phyloP scores from a whole-genome alignment of 1,140 invertebrate species.

The Drosophila orena region DNA sequence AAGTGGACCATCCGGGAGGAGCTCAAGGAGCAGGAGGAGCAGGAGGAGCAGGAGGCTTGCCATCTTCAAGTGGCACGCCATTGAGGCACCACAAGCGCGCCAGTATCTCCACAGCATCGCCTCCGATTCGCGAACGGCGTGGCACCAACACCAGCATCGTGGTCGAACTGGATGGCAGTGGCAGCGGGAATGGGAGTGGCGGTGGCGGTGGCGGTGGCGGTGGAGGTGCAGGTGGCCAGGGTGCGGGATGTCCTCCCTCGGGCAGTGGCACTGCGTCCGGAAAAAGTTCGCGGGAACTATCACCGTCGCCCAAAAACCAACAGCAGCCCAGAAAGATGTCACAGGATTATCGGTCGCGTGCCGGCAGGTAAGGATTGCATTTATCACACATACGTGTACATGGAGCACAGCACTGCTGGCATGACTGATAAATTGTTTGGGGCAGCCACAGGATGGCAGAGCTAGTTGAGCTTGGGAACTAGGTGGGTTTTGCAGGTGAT shows the following conservation, averaged over 20 bases:
- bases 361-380: conserved; percentile 68
- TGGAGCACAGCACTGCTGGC: conserved; percentile 1
- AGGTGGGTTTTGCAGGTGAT: neutral
- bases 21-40: conserved; percentile 17
- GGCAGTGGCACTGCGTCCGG: conserved; percentile 71
- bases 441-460: conserved; percentile 17
- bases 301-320: conserved; percentile 81
- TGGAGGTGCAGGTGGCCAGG: conserved; percentile 8
- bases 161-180: conserved; percentile 63
- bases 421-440: conserved; percentile 19
- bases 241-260: conserved; percentile 43
- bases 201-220: conserved; percentile 4
- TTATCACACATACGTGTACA: conserved; percentile 28
- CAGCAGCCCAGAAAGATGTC: conserved; percentile 81
- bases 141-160: conserved; percentile 74
- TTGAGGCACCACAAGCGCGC: conserved; percentile 73
- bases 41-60: neutral
- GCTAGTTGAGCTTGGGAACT: neutral
- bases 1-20: conserved; percentile 56
- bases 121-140: conserved; percentile 58
- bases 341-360: conserved; percentile 81
- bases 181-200: neutral
- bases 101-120: conserved; percentile 68
- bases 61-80: conserved; percentile 43
- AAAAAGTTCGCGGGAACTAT: conserved; percentile 82